Conservation (phyloP, 2,113 vertebrate genomes). For the Plotosus lineatus region DNA sequence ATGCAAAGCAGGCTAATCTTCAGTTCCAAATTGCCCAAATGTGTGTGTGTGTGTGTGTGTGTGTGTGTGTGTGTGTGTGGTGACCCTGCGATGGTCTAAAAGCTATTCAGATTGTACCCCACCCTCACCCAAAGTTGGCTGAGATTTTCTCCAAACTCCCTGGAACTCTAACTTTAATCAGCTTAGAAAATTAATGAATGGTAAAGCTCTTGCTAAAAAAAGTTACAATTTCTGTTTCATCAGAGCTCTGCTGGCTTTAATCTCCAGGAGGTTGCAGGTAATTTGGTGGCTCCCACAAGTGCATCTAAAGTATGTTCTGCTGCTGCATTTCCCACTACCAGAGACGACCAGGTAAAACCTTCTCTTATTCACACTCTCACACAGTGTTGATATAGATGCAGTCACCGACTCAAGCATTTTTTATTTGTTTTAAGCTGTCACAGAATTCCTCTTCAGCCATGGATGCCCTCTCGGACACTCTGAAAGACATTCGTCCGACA, state of each 20-base stretch:
- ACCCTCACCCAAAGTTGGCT: too few species aligned
- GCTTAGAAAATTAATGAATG: too few species aligned
- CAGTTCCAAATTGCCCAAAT: too few species aligned
- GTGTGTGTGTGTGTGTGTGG: too few species aligned
- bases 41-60: too few species aligned
- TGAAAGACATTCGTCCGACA: constrained; percentile 59
- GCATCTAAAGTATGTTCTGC: constrained; percentile 63
- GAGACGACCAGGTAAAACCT: constrained; percentile 53
- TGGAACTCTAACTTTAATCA: too few species aligned
- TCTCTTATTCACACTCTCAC: neutral
- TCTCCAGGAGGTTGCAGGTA: constrained; percentile 60
- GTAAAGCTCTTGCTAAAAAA: constrained; percentile 5
- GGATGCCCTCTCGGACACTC: constrained; percentile 70
- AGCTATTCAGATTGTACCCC: too few species aligned
- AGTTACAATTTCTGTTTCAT: neutral
- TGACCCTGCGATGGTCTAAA: too few species aligned
- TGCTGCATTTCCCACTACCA: constrained; percentile 37
- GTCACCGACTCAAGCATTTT: neutral
- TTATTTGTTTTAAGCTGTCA: constrained; percentile 51
- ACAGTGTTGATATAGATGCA: neutral
- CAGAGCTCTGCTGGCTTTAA: constrained; percentile 57
- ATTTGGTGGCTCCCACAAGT: constrained; percentile 60
- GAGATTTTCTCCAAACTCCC: too few species aligned
- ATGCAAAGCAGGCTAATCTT: too few species aligned
- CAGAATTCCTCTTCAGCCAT: constrained; percentile 59